Base-by-base conservation (phyloP, 2,888 invertebrate species). In the Apamea crenata region DNA sequence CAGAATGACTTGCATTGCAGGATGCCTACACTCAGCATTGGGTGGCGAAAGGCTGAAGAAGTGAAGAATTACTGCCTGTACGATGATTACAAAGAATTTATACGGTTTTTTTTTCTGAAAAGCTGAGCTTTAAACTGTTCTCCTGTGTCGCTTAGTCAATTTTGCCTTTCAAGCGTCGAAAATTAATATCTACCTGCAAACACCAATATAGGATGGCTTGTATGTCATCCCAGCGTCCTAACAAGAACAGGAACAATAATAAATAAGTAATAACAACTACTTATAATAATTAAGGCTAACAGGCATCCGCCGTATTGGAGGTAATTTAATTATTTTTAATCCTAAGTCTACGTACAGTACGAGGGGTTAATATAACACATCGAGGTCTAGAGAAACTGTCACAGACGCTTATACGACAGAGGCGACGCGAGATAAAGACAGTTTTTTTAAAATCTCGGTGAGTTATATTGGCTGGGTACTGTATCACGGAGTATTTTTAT, bases 221-320 rank as follows among this genome's bases (percentile, higher is more conserved):
- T 44, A 56, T 16, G 40, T 50, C n/a, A 82, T 12, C 18, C 82
- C 81, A 87, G 87, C 74, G 69, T 77, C 73, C 84, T 80, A 85
- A 85, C 69, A 70, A 77, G 65, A 78, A 77, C 78, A 87, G 71
- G 70, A 56, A 70, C 69, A 74, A 84, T 88, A 89, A 89, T 88
- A 89, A 89, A 89, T 89, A 88, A 84, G 74, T 84, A 70, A 77
- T 87, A 87, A 87, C 80, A 84, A 83, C 88, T 88, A 88, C 74
- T 82, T 87, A 87, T 36, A 77, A 73, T 89, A 87, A 80, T 88
- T 88, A 88, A 89, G 88, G 86, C 85, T 88, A 89, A 50, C 84
- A 79, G 88, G 89, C 89, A 29, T 88, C 69, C 74, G 88, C 85
- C 89, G 16, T 81, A 83, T 83, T 87, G 87, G 88, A 89, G 89